These are phyloP conservation scores for Pangasianodon hypophthalmus DNA, from an alignment of 2,113 vertebrate species.

Conservation along the genomic window DNA sequence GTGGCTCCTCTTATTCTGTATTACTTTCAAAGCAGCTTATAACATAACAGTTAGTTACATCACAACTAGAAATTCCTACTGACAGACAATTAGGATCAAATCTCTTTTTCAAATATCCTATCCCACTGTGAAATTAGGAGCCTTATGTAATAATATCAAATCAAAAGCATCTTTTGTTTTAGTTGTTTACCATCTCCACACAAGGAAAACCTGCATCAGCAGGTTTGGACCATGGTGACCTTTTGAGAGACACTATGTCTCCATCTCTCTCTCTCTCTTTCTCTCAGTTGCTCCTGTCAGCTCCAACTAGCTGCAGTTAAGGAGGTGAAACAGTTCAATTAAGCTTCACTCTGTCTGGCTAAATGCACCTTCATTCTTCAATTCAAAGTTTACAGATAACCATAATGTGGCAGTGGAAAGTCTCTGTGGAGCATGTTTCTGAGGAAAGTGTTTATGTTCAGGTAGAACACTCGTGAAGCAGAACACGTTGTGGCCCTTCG, in stretches of 20 bases:
- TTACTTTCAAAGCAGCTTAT: neutral
- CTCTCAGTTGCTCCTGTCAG: conserved; percentile 20
- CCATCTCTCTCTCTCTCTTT: conserved; percentile 8
- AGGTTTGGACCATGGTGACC: neutral
- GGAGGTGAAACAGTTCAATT: conserved; percentile 58
- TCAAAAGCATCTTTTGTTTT: neutral
- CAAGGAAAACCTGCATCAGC: conserved; percentile 18
- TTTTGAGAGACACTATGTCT: conserved; percentile 41
- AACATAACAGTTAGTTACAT: neutral
- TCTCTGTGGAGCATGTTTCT: conserved; percentile 21
- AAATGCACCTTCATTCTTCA: conserved; percentile 41
- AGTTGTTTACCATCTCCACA: conserved; percentile 15
- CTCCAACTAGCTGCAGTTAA: conserved; percentile 44
- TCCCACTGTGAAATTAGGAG: neutral
- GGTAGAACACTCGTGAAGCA: neutral
- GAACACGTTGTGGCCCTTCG: neutral
- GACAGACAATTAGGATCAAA: neutral
- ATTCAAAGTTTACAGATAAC: conserved; percentile 44
- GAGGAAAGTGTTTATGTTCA: conserved; percentile 17
- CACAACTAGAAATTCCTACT: neutral
- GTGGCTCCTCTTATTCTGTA: neutral
- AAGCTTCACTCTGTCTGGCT: conserved; percentile 47
- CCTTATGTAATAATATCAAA: neutral
- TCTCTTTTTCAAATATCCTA: neutral
- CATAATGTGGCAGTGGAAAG: conserved; percentile 38